These are phyloP conservation scores for Siderastrea siderea DNA, from an alignment of 92 coral and sea anemone genomes.

Conservation along the genomic window DNA sequence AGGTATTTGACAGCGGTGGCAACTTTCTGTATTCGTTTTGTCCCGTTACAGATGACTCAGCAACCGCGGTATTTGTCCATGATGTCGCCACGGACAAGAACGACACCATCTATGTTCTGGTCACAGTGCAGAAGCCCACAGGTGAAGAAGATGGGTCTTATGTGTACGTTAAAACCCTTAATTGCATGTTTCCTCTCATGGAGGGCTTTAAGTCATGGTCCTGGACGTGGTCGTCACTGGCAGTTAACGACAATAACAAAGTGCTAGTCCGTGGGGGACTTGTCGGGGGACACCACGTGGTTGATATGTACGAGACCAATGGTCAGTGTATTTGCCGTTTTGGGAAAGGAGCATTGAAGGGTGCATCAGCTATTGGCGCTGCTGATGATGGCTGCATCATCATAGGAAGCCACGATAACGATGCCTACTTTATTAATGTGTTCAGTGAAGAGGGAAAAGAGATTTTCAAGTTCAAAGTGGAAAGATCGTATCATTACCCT, in stretches of 20 bases:
- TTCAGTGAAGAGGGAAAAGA: slow-evolving; percentile 53
- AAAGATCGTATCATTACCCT: not conserved
- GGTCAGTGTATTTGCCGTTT: slow-evolving; percentile 43
- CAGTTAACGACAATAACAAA: not conserved
- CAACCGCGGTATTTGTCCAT: not conserved
- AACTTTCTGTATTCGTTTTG: slow-evolving; percentile 36
- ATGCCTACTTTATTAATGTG: slow-evolving; percentile 4
- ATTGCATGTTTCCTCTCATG: slow-evolving; percentile 2
- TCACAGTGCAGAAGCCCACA: not conserved
- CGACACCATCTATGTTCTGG: slow-evolving; percentile 38
- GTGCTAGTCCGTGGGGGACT: slow-evolving; percentile 28
- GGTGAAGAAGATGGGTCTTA: not conserved
- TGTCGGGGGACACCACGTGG: not conserved
- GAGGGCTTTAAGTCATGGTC: slow-evolving; percentile 6
- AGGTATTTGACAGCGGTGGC: slow-evolving; percentile 59
- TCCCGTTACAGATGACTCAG: not conserved
- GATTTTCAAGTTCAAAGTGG: slow-evolving; percentile 26
- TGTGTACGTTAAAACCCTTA: not conserved
- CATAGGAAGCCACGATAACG: not conserved
- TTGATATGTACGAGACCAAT: slow-evolving; percentile 29
- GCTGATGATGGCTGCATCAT: slow-evolving; percentile 30
- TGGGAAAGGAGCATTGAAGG: slow-evolving; percentile 8
- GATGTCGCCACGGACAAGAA: slow-evolving; percentile 46
- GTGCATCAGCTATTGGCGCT: slow-evolving; percentile 13
- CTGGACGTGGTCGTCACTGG: not conserved